Conservation (phyloP, 2,888 invertebrate species). For the Parthenolecanium corni region DNA sequence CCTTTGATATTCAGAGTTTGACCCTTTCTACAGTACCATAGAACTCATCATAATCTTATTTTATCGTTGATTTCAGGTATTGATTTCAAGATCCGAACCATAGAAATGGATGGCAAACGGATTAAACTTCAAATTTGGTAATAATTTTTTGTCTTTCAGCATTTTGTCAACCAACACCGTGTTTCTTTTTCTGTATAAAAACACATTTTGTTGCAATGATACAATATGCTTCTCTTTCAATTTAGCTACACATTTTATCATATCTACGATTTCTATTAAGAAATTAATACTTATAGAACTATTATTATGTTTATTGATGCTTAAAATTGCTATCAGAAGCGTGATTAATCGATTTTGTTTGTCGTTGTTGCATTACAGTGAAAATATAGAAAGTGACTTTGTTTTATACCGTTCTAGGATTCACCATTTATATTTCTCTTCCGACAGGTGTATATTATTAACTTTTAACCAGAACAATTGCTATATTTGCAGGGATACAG, state of each 20-base stretch:
- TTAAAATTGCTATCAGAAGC: constrained; percentile 12
- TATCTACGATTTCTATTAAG: too few relatives aligned
- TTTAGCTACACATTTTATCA: too few relatives aligned
- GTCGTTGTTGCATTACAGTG: neutral
- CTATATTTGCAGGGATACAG: constrained; percentile 71
- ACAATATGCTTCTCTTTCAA: too few relatives aligned
- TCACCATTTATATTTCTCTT: constrained; percentile 42
- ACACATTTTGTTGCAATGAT: too few relatives aligned
- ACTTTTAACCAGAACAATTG: constrained; percentile 14
- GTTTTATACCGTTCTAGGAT: constrained; percentile 30
- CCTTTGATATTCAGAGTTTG: too few relatives aligned
- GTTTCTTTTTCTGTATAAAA: neutral
- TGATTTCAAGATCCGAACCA: constrained; percentile 97
- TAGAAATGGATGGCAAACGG: constrained; percentile 95
- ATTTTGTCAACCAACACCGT: neutral
- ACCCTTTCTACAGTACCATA: too few relatives aligned
- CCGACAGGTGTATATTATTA: neutral
- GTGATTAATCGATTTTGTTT: constrained; percentile 12
- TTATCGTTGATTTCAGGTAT: constrained; percentile 59
- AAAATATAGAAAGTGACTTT: constrained; percentile 30
- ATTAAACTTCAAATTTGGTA: constrained; percentile 99
- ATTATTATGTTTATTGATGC: neutral
- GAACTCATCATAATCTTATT: neutral
- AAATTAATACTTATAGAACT: neutral
- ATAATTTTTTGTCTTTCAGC: constrained; percentile 38